Evolutionary conservation across 1,140 invertebrate genomes (phyloP).

Genomic region (Schlechtendalia chinensis): DNA sequence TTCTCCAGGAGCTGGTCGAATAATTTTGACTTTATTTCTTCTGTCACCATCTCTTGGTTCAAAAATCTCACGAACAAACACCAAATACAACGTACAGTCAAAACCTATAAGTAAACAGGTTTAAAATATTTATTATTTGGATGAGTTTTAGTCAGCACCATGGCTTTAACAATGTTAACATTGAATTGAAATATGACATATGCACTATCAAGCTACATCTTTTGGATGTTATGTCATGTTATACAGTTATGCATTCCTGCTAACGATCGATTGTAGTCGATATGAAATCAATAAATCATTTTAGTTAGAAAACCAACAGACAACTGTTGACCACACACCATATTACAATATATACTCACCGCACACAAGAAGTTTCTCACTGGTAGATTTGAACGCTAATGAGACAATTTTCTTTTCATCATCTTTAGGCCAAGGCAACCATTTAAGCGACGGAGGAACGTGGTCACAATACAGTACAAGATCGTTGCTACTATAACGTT

Average conservation of each 20-base stretch:
- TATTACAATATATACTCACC: neutral
- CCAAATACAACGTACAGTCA: conserved; percentile 44
- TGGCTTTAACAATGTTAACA: neutral
- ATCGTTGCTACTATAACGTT: conserved; percentile 34
- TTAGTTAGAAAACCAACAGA: too few relatives aligned
- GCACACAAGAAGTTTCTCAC: conserved; percentile 37
- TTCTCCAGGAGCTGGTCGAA: conserved; percentile 42
- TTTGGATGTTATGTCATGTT: too few relatives aligned
- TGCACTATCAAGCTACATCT: neutral
- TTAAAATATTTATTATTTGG: neutral
- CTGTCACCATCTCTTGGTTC: conserved; percentile 39
- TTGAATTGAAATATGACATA: neutral
- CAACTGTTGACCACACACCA: too few relatives aligned
- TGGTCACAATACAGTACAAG: conserved; percentile 36
- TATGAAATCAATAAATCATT: too few relatives aligned
- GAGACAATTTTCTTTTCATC: conserved; percentile 40
- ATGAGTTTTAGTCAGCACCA: neutral
- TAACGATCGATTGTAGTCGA: too few relatives aligned
- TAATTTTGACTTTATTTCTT: conserved; percentile 43
- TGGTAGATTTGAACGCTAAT: conserved; percentile 30
- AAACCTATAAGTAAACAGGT: neutral
- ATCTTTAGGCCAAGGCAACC: conserved; percentile 40
- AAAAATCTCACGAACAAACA: conserved; percentile 46
- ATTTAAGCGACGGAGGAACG: conserved; percentile 15
- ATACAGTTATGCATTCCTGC: too few relatives aligned